Evolutionary conservation across 2,113 vertebrate species (phyloP).

Genomic region (Clarias batrachus): DNA sequence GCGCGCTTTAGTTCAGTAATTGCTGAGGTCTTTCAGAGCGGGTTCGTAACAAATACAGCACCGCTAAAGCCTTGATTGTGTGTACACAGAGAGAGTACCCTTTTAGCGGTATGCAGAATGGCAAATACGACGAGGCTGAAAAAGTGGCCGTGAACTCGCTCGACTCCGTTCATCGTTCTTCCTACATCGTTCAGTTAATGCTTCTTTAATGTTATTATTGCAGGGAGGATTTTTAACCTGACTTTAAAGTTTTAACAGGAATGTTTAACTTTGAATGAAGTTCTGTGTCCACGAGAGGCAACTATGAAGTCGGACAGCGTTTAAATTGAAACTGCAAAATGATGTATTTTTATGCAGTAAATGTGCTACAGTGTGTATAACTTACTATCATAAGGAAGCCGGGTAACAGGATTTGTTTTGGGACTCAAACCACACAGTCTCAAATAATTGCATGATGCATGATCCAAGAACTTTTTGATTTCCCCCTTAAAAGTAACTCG

Average conservation of each 20-base stretch:
- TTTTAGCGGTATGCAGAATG: neutral
- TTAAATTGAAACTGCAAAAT: neutral
- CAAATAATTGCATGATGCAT: neutral
- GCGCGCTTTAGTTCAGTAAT: slow-evolving; percentile 53
- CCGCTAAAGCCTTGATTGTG: slow-evolving; percentile 43
- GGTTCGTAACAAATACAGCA: neutral
- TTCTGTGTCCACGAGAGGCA: neutral
- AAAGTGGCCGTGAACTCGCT: neutral
- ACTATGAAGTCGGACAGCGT: neutral
- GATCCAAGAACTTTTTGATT: neutral
- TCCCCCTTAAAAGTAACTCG: neutral
- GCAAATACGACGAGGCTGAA: neutral
- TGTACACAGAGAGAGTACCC: slow-evolving; percentile 57
- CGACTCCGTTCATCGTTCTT: neutral
- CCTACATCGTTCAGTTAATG: neutral
- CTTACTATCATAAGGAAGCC: neutral
- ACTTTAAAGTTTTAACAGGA: too few relatives aligned
- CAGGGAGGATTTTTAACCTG: neutral
- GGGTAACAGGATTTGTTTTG: neutral
- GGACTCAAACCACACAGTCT: neutral
- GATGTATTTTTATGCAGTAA: neutral
- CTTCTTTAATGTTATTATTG: neutral
- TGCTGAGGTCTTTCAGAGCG: slow-evolving; percentile 48
- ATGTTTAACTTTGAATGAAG: neutral
- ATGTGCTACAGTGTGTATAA: neutral